phyloP scores from a whole-genome alignment of 2,888 invertebrate species.

The Rhamnusium bicolor region DNA sequence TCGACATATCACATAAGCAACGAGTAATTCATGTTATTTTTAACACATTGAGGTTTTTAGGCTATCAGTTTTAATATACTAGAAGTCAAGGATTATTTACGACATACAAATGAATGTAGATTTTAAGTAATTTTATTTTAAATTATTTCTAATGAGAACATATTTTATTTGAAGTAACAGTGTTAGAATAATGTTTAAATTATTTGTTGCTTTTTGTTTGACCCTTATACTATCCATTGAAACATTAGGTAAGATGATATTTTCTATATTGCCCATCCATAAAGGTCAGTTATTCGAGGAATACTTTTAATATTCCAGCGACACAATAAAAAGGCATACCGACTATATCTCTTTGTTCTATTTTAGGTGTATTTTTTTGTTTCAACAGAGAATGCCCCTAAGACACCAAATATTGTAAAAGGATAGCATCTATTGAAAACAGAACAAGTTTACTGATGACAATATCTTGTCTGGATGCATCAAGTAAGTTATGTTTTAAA shows the following conservation, averaged over 20 bases:
- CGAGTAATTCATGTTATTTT: neutral
- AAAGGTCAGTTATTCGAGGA: too few species aligned
- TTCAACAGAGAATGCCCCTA: conserved; percentile 5
- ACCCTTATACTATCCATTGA: neutral
- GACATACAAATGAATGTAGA: neutral
- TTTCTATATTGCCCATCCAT: too few species aligned
- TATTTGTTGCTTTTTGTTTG: neutral
- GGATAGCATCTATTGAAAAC: neutral
- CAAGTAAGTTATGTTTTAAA: neutral
- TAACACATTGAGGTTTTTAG: neutral
- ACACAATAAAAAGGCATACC: too few species aligned
- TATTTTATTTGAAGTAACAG: neutral
- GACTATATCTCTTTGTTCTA: too few species aligned
- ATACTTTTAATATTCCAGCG: too few species aligned
- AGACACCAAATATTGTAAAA: neutral
- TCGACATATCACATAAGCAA: neutral
- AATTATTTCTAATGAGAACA: too few species aligned
- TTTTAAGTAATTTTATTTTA: neutral
- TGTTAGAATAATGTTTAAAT: neutral
- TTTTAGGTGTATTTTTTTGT: conserved; percentile 8
- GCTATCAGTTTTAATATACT: neutral
- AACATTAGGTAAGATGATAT: neutral
- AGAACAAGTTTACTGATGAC: neutral
- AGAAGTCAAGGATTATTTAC: neutral
- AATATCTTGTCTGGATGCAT: neutral